Conservation (phyloP, 2,888 invertebrate genomes). For the Caenorhabditis wallacei region DNA sequence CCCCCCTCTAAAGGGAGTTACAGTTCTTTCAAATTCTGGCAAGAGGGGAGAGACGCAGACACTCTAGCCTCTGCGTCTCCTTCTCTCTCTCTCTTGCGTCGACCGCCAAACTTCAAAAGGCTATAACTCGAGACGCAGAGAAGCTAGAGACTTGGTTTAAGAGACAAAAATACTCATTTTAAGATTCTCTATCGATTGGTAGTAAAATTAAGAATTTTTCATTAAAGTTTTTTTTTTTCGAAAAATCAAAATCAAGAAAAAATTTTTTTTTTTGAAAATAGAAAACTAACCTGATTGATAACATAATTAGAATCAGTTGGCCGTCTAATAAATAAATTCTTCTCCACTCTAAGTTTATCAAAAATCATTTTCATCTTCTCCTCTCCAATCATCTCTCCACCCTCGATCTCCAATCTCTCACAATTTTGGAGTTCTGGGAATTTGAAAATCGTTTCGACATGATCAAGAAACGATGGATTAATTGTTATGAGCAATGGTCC, state of each 20-base stretch:
- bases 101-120: too few relatives aligned
- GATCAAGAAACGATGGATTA: not conserved
- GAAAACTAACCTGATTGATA: conserved; percentile 7
- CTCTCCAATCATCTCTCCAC: not conserved
- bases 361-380: conserved; percentile 13
- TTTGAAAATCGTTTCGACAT: not conserved
- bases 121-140: too few relatives aligned
- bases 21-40: too few relatives aligned
- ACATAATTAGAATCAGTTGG: not conserved
- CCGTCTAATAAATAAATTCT: not conserved
- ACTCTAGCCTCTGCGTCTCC: too few relatives aligned
- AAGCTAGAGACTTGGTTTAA: too few relatives aligned
- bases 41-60: too few relatives aligned
- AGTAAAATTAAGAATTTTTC: too few relatives aligned
- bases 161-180: too few relatives aligned
- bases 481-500: conserved; percentile 9
- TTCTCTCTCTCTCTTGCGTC: too few relatives aligned
- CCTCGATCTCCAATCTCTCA: conserved; percentile 8
- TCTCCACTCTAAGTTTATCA: not conserved
- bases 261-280: not conserved
- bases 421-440: not conserved
- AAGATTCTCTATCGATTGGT: too few relatives aligned
- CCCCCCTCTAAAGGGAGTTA: too few relatives aligned
- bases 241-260: not conserved
- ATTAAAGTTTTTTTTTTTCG: not conserved